Evolutionary conservation across 2,113 vertebrate species (phyloP).

Genomic region (Lucifuga dentata): DNA sequence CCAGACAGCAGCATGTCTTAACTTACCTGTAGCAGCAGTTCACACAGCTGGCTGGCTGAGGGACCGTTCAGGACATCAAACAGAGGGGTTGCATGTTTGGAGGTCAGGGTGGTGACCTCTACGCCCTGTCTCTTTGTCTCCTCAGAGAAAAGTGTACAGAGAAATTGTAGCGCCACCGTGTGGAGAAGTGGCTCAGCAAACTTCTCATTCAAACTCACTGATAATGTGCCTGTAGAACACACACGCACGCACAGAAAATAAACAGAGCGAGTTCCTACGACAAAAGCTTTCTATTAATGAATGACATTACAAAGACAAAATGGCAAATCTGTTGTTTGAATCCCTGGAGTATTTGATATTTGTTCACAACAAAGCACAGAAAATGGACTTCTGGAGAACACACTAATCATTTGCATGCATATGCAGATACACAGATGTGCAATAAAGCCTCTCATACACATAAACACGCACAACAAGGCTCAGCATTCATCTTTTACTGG

Average conservation of each 20-base stretch:
- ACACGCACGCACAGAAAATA: conserved; percentile 3
- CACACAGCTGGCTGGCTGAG: conserved; percentile 82
- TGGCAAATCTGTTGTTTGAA: conserved; percentile 39
- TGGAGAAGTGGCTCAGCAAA: conserved; percentile 74
- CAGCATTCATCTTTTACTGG: conserved; percentile 71
- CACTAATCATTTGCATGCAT: conserved; percentile 51
- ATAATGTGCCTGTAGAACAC: conserved; percentile 83
- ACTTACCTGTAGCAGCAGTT: conserved; percentile 89
- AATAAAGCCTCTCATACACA: not conserved
- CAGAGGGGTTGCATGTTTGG: conserved; percentile 55
- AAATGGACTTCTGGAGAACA: not conserved
- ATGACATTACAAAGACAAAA: conserved; percentile 41
- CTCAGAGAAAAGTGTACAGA: conserved; percentile 87
- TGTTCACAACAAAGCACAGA: conserved; percentile 23
- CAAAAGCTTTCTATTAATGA: conserved; percentile 38
- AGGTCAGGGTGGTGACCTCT: conserved; percentile 37
- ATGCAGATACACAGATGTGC: conserved; percentile 25
- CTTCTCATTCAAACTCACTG: conserved; percentile 82
- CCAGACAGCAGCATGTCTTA: not conserved
- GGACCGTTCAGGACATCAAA: conserved; percentile 79
- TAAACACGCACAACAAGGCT: conserved; percentile 50
- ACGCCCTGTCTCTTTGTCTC: conserved; percentile 81
- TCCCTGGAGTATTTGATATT: conserved; percentile 39
- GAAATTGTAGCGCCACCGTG: conserved; percentile 85
- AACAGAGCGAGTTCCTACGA: not conserved